A percentile compares a stretch with the other conserved stretches of the same genome.
Conservation (phyloP, 2,113 vertebrate genomes). For the Ondatra zibethicus region DNA sequence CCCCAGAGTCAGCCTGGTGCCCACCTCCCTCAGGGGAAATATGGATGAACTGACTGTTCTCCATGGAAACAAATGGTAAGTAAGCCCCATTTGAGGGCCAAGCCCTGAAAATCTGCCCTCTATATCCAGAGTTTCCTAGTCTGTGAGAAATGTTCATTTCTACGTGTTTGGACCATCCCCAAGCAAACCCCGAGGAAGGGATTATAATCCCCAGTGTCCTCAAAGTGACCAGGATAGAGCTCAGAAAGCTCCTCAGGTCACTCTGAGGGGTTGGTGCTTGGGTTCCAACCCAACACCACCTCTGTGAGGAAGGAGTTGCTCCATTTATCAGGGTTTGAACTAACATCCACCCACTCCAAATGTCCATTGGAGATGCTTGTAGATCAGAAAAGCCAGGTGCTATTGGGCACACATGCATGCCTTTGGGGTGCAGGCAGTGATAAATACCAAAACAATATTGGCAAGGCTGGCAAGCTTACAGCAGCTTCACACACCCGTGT, state of each 20-base stretch:
- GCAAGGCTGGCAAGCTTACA: conserved; percentile 21
- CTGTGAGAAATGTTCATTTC: neutral
- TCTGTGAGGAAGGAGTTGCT: neutral
- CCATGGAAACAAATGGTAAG: neutral
- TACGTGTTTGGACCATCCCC: neutral
- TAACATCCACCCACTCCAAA: neutral
- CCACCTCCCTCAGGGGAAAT: neutral
- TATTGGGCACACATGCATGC: neutral
- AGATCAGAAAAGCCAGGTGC: neutral
- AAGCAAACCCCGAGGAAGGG: neutral
- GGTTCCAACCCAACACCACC: neutral
- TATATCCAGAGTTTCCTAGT: neutral
- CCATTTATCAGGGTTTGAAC: neutral
- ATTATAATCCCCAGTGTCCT: neutral
- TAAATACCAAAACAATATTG: conserved; percentile 28
- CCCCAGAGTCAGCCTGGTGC: neutral
- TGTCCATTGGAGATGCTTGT: neutral
- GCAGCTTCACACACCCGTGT: neutral
- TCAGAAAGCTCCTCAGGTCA: neutral
- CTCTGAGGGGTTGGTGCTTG: neutral
- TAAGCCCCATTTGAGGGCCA: neutral
- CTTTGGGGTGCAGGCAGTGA: neutral
- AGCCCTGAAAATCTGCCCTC: neutral
- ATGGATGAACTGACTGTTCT: neutral
- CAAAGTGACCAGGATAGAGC: neutral